Evolutionary conservation across 2,113 vertebrate species (phyloP), one percentile per base, ranked within the genome.

Genomic region (Chamaetylas fuelleborni): DNA sequence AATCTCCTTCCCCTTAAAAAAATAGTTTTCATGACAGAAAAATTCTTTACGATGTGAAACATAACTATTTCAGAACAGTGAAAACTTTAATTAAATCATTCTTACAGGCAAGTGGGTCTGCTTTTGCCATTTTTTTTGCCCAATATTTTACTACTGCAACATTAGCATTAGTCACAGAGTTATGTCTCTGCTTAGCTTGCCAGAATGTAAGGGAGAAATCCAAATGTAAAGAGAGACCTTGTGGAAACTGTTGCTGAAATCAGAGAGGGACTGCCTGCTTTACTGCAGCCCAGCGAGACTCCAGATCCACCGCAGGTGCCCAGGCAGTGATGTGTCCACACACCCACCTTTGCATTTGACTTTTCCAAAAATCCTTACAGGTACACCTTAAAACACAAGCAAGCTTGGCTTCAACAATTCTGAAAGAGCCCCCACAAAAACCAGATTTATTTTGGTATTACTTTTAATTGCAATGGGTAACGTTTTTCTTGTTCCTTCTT

Each of bases 41-140:
- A 90, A 82, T 89, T 91, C 77, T 93, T 95, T 86, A 96, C 58
- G 51, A 95, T 86, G 92, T 97, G 95, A 90, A 96, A 90, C 76
- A 54, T 95, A 93, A 73, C 94, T 95, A 47, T 54, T 95, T 88
- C 71, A 84, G 48, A 96, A 78, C 51, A 94, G 87, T 66, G 85
- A 87, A 96, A 96, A 95, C 81, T 95, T 93, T 50, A 96, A 97
- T 96, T 96, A 96, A 97, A 94, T 95, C 64, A 93, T 90, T 92
- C 93, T 95, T 86, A 70, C 1, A 45, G 65, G 81, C 58, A 76
- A 87, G 74, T 40, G 42, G 60, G 74, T 86, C 93, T 96, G 92
- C 47, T 95, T 96, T 96, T 97, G 79, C 71, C 92, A 92, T 94
- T 96, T 92, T 94, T 45, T 45, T 94, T 93, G 26, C 70, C 58